These are phyloP conservation scores for Stercorarius parasiticus DNA, from an alignment of 2,113 vertebrate species.

Conservation along the genomic window DNA sequence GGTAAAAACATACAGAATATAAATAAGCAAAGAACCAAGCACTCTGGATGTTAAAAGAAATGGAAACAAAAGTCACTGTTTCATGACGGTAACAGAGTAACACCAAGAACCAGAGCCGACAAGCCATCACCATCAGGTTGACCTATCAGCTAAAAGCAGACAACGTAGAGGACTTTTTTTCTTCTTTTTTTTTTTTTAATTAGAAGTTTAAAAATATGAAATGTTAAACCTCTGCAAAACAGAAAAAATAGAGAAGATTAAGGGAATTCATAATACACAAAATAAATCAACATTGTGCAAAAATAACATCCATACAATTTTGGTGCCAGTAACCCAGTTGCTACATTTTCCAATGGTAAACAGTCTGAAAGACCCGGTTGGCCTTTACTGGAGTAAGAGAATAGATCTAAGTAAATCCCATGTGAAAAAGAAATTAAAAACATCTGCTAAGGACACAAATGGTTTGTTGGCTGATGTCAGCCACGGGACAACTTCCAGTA, in stretches of 20 bases:
- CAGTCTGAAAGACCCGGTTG: neutral
- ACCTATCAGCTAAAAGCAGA: neutral
- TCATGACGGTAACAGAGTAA: neutral
- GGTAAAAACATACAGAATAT: neutral
- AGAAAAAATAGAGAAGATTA: neutral
- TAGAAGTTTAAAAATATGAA: neutral
- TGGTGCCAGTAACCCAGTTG: neutral
- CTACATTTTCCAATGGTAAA: neutral
- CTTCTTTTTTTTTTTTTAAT: neutral
- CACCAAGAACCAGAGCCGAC: neutral
- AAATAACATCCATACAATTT: neutral
- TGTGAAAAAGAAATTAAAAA: neutral
- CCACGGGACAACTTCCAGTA: neutral
- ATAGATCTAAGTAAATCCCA: neutral
- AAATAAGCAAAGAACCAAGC: neutral
- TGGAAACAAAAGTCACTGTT: neutral
- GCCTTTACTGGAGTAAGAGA: neutral
- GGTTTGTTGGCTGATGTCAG: neutral
- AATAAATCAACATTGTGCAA: neutral
- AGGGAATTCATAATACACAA: neutral
- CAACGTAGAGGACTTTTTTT: neutral
- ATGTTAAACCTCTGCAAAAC: neutral
- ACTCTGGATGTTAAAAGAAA: neutral
- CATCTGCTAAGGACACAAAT: slow-evolving; percentile 25
- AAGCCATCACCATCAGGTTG: neutral